phyloP scores from a whole-genome alignment of 2,797 vertebrate genomes.

The Hemitrygon akajei region DNA sequence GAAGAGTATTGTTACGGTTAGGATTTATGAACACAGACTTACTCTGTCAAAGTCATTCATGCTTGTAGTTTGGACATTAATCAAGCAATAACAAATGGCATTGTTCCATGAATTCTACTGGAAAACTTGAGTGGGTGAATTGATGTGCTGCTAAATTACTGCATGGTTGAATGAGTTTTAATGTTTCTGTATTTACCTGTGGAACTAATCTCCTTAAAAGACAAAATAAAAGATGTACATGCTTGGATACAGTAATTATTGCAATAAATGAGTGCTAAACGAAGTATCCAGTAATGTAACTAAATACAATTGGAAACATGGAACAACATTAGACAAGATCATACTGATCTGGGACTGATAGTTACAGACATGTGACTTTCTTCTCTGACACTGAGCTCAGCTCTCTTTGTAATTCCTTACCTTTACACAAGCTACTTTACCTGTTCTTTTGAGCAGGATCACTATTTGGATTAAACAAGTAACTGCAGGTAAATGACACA shows the following conservation, averaged over 20 bases:
- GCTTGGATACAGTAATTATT: background rate
- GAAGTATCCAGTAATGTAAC: background rate
- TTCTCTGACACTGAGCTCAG: no score
- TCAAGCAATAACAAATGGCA: constrained; percentile 17
- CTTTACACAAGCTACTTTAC: no score
- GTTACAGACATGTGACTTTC: no score
- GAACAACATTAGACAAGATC: background rate
- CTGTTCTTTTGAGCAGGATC: no score
- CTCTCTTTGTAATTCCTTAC: no score
- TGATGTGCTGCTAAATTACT: background rate
- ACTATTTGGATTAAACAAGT: no score
- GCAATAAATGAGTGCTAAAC: background rate
- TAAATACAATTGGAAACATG: background rate
- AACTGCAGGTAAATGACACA: no score
- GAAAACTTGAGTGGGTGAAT: background rate
- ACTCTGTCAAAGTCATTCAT: constrained; percentile 8
- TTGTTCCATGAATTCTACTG: constrained; percentile 4
- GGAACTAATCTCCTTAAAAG: background rate
- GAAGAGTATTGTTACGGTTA: background rate
- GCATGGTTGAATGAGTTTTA: constrained; percentile 24
- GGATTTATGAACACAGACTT: background rate
- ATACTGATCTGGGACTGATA: no score
- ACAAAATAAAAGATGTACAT: background rate
- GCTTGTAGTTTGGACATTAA: background rate
- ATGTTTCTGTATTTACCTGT: background rate